phyloP scores from a whole-genome alignment of 1,140 invertebrate genomes.

The Vanessa atalanta region DNA sequence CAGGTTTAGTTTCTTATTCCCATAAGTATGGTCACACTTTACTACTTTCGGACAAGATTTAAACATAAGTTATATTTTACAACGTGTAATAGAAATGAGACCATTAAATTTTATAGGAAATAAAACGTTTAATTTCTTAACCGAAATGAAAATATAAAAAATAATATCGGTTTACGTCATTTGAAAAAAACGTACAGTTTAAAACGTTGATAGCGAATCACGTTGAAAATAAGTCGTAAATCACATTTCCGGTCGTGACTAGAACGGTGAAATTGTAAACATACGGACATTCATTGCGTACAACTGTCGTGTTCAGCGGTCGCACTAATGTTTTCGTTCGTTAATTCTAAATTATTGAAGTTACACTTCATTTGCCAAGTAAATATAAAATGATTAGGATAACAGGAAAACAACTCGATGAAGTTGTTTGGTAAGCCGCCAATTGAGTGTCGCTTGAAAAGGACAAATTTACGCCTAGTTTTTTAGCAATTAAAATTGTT shows the following conservation, averaged over 20 bases:
- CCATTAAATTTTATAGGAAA: background rate
- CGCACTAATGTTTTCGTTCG: background rate
- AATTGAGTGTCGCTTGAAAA: no score
- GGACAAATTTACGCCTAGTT: no score
- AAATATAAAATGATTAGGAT: no score
- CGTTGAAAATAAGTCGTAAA: slow-evolving; percentile 8
- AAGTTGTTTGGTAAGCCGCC: no score
- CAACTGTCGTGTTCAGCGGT: background rate
- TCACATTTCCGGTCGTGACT: slow-evolving; percentile 13
- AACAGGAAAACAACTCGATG: no score
- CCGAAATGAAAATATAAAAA: background rate
- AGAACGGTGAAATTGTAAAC: background rate
- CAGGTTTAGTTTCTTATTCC: no score
- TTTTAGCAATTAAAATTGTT: no score
- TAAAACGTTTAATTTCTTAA: background rate
- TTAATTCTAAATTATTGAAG: no score
- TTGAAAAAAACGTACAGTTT: slow-evolving; percentile 5
- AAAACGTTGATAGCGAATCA: slow-evolving; percentile 8
- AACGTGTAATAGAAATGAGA: background rate
- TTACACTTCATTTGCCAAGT: no score
- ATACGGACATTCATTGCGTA: background rate
- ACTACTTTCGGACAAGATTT: background rate
- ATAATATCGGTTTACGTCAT: background rate
- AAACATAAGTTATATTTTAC: background rate
- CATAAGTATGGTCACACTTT: background rate